Evolutionary conservation across 1,140 invertebrate genomes (phyloP).

Genomic region (Delia radicum): DNA sequence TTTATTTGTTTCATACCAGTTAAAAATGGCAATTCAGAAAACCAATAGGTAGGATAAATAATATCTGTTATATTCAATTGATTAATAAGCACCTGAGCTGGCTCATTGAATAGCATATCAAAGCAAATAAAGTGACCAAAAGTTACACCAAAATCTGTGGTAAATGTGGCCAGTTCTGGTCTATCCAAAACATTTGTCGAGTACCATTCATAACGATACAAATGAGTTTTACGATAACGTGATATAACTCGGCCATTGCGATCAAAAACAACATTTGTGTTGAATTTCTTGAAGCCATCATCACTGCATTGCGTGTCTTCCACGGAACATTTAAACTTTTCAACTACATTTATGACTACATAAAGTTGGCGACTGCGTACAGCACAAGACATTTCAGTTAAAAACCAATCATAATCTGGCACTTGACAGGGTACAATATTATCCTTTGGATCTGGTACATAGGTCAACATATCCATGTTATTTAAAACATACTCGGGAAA

Average conservation of each 20-base stretch:
- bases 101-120: conserved; percentile 71
- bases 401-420: conserved; percentile 43
- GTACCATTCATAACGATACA: conserved; percentile 55
- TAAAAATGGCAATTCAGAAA: conserved; percentile 69
- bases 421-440: conserved; percentile 38
- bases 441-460: conserved; percentile 37
- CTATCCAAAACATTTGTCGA: conserved; percentile 24
- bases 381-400: conserved; percentile 43
- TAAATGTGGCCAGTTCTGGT: conserved; percentile 55
- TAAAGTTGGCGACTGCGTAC: conserved; percentile 36
- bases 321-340: conserved; percentile 40
- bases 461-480: conserved; percentile 31
- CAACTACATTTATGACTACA: conserved; percentile 43
- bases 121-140: conserved; percentile 77
- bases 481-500: conserved; percentile 70
- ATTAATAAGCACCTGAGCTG: conserved; percentile 54
- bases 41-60: conserved; percentile 70
- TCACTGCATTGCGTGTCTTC: conserved; percentile 33
- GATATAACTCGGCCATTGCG: conserved; percentile 59
- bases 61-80: conserved; percentile 61
- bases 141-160: conserved; percentile 70
- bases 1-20: conserved; percentile 57
- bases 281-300: conserved; percentile 58
- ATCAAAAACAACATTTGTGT: conserved; percentile 73
- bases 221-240: conserved; percentile 75